These are phyloP conservation scores for Drosophila demipolita DNA, from an alignment of 2,888 invertebrate genomes.

Conservation along the genomic window DNA sequence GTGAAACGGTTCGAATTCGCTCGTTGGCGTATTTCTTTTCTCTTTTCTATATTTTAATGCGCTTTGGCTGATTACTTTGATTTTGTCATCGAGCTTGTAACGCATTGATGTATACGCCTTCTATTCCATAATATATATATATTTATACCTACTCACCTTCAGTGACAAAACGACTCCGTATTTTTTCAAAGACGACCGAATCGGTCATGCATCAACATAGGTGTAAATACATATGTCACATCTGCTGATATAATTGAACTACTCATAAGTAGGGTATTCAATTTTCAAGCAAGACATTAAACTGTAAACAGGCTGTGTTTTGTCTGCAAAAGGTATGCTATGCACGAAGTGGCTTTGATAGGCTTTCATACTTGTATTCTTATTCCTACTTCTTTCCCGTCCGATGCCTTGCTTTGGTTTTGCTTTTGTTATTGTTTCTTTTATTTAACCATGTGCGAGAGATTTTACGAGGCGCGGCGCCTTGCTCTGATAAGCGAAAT, in stretches of 20 bases:
- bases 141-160: neutral
- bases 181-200: neutral
- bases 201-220: neutral
- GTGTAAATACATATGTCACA: neutral
- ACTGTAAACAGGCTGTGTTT: neutral
- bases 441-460: constrained; percentile 54
- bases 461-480: constrained; percentile 60
- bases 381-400: neutral
- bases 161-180: neutral
- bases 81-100: neutral
- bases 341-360: neutral
- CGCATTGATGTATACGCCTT: neutral
- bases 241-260: neutral
- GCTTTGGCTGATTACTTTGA: neutral
- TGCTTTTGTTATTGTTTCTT: constrained; percentile 20
- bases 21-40: constrained; percentile 46
- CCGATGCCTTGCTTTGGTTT: constrained; percentile 12
- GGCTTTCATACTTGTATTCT: neutral
- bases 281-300: neutral
- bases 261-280: neutral
- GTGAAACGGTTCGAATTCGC: constrained; percentile 36
- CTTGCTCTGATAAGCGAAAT: constrained; percentile 71
- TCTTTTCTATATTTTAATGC: constrained; percentile 7
- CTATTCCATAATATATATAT: neutral
- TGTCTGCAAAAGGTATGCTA: neutral